Evolutionary conservation across 2,888 invertebrate genomes (phyloP), one percentile per base, ranked within the genome.

Genomic region (Trissonchulus latispiculum): DNA sequence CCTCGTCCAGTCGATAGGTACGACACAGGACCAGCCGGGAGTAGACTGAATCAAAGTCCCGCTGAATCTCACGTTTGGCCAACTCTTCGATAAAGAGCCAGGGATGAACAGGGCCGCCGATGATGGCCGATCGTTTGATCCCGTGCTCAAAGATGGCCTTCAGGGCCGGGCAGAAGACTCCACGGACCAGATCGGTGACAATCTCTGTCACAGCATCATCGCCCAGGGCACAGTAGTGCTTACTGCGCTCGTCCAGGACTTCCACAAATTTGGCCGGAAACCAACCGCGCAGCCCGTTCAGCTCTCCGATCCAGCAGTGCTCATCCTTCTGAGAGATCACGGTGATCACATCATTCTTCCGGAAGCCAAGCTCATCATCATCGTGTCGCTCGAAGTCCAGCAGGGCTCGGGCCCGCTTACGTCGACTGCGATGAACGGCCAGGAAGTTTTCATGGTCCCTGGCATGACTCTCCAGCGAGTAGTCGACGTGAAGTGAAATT

Each of bases 301-400:
- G 78, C 78, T 86, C 86, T 1, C 86, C 86, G 1, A 86, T 83
- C 86, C 86, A 86, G 76, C 86, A 86, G 77, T 86, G 86, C 76
- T 86, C 86, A 80, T 86, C 86, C 75, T 84, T 84, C 80, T 81
- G 80, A n/a, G 78, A 78, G 31, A 82, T 76, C 66, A 99, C 93
- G 71, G 95, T 97, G 73, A 99, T 95, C 61, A 99, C 92, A 84
- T 99, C 97, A 86, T 99, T 97, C 85, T 95, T 96, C 72, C 95
- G 88, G 68, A 99, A 99, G 8, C 97, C 97, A 72, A 99, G 85
- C 84, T 99, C 99, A 86, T 99, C 97, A 78, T 96, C 96, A 85
- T 96, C 96, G 82, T 95, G 91, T 77, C 96, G 88, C 85, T 97
- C 96, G 86, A 99, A 99, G 86, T 86, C 85, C 79, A 96, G 87